A percentile compares a stretch with the other conserved stretches of the same genome.
These are phyloP conservation scores for Lepisosteus oculatus DNA, from an alignment of 2,113 vertebrate genomes.

Conservation along the genomic window DNA sequence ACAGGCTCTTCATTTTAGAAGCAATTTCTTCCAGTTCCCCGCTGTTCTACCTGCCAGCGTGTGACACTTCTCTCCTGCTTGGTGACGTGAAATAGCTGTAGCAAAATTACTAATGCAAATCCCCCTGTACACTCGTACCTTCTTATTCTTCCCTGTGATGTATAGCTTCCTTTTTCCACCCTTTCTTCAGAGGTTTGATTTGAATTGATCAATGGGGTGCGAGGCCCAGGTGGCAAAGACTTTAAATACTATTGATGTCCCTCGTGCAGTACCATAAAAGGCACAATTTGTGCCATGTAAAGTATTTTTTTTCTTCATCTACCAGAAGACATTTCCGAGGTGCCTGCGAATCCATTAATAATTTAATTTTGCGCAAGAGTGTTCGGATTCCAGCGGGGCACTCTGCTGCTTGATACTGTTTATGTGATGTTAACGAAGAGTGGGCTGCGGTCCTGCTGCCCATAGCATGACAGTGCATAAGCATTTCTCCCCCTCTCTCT, in stretches of 20 bases:
- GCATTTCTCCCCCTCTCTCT: neutral
- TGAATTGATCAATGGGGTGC: constrained; percentile 52
- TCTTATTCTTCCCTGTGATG: neutral
- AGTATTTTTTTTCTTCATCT: neutral
- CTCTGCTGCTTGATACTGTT: constrained; percentile 47
- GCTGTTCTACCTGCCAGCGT: constrained; percentile 48
- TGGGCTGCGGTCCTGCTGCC: constrained; percentile 22
- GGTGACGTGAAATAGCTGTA: constrained; percentile 47
- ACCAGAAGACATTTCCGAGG: neutral
- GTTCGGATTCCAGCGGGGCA: constrained; percentile 41
- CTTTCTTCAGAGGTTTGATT: constrained; percentile 45
- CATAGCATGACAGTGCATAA: constrained; percentile 32
- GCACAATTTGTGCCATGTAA: constrained; percentile 30
- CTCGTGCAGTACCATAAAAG: constrained; percentile 52
- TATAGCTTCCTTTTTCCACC: constrained; percentile 25
- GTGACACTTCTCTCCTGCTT: constrained; percentile 47
- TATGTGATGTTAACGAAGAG: constrained; percentile 46
- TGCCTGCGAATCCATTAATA: constrained; percentile 51
- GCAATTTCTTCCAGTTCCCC: constrained; percentile 40
- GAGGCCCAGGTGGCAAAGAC: constrained; percentile 47
- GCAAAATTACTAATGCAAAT: constrained; percentile 50
- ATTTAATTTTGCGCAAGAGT: constrained; percentile 58
- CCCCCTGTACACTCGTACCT: neutral
- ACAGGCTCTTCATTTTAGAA: constrained; percentile 36
- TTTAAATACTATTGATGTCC: constrained; percentile 53